These are phyloP conservation scores for Heliconius charithonia DNA, from an alignment of 2,888 invertebrate genomes.

Conservation along the genomic window DNA sequence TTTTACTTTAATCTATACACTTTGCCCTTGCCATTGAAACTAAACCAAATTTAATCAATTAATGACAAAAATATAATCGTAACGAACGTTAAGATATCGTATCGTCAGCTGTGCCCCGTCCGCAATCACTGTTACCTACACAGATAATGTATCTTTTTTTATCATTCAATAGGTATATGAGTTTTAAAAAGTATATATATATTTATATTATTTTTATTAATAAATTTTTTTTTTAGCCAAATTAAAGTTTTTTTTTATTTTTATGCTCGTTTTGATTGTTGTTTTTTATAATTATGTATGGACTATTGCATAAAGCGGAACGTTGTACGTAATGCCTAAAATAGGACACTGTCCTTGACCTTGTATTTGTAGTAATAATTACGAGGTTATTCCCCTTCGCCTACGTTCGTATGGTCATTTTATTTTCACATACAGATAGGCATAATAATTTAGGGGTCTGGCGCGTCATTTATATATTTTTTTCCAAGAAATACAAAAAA, in stretches of 20 bases:
- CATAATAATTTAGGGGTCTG: too few relatives aligned
- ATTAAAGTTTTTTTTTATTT: not conserved
- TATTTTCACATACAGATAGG: too few relatives aligned
- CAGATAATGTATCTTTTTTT: not conserved
- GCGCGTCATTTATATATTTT: too few relatives aligned
- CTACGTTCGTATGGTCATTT: too few relatives aligned
- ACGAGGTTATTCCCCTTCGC: not conserved
- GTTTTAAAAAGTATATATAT: not conserved
- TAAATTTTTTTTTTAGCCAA: not conserved
- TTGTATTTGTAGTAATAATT: not conserved
- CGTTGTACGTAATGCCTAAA: not conserved
- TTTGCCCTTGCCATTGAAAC: slow-evolving; percentile 16
- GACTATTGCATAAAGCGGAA: not conserved
- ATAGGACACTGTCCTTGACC: slow-evolving; percentile 4
- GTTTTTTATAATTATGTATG: not conserved
- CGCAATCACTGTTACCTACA: slow-evolving; percentile 13
- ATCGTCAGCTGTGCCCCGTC: not conserved
- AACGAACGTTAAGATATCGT: not conserved
- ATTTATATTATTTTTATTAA: not conserved
- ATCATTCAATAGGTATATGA: not conserved
- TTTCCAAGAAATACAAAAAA: too few relatives aligned
- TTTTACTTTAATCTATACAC: not conserved
- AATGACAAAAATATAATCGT: not conserved
- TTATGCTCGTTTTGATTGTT: not conserved
- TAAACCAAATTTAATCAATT: slow-evolving; percentile 12